Evolutionary conservation across 2,888 invertebrate species (phyloP).

Genomic region (Diarsia rubi): DNA sequence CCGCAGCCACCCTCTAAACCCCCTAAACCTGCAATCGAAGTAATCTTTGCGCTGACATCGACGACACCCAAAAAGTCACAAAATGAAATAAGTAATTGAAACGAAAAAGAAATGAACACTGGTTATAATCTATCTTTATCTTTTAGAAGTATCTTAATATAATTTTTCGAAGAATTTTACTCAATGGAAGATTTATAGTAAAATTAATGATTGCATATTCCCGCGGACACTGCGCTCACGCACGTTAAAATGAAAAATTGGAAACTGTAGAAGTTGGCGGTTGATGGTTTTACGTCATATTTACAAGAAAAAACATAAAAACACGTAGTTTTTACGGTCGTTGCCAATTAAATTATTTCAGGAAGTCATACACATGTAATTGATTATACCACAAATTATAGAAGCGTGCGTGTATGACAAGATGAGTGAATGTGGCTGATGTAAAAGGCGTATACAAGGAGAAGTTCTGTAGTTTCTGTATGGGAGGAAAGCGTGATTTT

Average conservation of each 20-base stretch:
- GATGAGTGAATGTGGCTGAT: constrained; percentile 9
- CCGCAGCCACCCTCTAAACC: too few species aligned
- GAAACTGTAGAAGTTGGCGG: constrained; percentile 38
- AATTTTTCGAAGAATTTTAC: constrained; percentile 14
- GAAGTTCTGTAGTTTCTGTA: neutral
- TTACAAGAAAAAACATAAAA: constrained; percentile 46
- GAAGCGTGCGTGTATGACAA: neutral
- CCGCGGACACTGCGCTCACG: constrained; percentile 7
- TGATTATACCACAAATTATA: constrained; percentile 24
- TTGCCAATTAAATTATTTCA: constrained; percentile 35
- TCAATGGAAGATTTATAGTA: constrained; percentile 32
- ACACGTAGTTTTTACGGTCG: constrained; percentile 16
- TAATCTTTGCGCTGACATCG: neutral
- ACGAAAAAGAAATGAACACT: neutral
- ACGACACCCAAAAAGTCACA: too few species aligned
- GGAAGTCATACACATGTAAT: constrained; percentile 23
- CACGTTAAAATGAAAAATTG: constrained; percentile 34
- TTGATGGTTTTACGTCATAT: constrained; percentile 44
- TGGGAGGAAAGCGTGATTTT: neutral
- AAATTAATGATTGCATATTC: constrained; percentile 41
- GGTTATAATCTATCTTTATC: constrained; percentile 2
- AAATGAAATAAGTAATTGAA: neutral
- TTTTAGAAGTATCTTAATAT: neutral
- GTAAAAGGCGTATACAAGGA: neutral
- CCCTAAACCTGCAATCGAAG: neutral